These are phyloP conservation scores for Pogonocichla stellata DNA, from an alignment of 2,113 vertebrate species.

Conservation along the genomic window DNA sequence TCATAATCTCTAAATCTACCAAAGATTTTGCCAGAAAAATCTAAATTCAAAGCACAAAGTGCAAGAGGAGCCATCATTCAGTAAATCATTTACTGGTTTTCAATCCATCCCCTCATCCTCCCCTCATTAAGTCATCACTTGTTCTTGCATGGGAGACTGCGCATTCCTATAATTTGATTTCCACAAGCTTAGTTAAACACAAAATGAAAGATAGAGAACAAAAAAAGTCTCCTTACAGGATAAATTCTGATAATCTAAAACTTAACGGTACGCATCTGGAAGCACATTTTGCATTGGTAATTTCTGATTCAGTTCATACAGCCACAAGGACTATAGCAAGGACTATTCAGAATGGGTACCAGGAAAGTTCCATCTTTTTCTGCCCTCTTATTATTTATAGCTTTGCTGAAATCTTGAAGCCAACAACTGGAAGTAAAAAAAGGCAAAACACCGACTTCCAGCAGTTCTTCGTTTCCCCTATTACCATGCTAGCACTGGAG, in stretches of 20 bases:
- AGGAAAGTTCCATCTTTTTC: neutral
- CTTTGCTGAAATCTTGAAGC: neutral
- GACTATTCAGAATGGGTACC: neutral
- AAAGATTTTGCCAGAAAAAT: neutral
- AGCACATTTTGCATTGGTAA: neutral
- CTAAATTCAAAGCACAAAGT: neutral
- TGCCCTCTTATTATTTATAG: neutral
- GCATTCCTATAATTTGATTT: neutral
- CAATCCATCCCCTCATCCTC: neutral
- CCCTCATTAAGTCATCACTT: neutral
- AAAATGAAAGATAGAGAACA: neutral
- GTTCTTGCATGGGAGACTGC: neutral
- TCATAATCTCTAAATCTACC: neutral
- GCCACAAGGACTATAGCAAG: too few relatives aligned
- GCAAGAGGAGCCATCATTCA: neutral
- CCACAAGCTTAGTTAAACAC: neutral
- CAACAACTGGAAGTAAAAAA: neutral
- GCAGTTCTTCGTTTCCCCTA: neutral
- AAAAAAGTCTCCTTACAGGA: neutral
- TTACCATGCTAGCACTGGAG: neutral
- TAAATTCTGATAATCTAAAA: neutral
- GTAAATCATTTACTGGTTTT: conserved; percentile 6
- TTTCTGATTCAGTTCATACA: neutral
- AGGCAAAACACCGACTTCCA: neutral
- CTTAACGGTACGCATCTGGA: neutral